These are phyloP conservation scores for Merops nubicus DNA, from an alignment of 2,113 vertebrate species.

Conservation along the genomic window DNA sequence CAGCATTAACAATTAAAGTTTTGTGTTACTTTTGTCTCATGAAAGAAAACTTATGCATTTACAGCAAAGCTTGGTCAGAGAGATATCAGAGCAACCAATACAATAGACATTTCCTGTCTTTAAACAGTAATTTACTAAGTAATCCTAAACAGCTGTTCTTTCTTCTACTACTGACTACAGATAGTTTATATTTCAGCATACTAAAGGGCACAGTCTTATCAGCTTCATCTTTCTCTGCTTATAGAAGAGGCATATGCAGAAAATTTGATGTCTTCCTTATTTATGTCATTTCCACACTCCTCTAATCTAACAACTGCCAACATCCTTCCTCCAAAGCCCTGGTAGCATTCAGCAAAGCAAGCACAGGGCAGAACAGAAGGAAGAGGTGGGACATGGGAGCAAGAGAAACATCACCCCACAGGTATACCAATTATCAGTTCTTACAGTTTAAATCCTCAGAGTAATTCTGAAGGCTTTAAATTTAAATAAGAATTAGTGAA, in stretches of 20 bases:
- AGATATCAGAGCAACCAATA: background rate
- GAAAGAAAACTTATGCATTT: background rate
- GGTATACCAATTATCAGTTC: background rate
- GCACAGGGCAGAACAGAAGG: background rate
- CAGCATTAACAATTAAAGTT: background rate
- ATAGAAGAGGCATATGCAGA: background rate
- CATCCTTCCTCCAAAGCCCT: background rate
- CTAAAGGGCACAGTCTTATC: background rate
- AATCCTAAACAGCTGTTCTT: background rate
- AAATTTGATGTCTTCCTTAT: background rate
- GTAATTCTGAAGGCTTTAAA: background rate
- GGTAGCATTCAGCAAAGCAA: background rate
- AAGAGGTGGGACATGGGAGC: rapidly evolving
- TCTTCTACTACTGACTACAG: background rate
- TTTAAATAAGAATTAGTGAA: background rate
- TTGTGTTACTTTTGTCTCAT: background rate
- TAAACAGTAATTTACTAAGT: background rate
- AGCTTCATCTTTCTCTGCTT: background rate
- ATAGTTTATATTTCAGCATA: background rate
- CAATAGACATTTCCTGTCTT: background rate
- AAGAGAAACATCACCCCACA: background rate
- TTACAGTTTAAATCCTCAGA: background rate
- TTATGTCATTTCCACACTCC: background rate
- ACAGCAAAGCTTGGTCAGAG: background rate
- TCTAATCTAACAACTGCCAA: background rate